A percentile compares a stretch with the other conserved stretches of the same genome.
These are phyloP conservation scores for Bombus difficillimus DNA, from an alignment of 1,140 invertebrate genomes.

Conservation along the genomic window DNA sequence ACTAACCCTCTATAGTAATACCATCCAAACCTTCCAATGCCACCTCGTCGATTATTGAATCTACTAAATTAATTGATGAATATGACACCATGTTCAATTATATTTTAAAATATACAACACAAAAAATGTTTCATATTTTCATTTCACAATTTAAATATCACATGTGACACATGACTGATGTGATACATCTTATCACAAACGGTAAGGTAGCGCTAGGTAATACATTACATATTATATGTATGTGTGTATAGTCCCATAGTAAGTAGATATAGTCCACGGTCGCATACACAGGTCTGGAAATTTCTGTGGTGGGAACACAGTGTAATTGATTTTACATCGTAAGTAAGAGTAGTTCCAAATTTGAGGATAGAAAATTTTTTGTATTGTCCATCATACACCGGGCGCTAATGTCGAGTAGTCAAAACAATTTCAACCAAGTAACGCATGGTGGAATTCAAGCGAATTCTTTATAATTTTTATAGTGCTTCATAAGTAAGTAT, in stretches of 20 bases:
- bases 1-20: conserved; percentile 87
- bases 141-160: background rate
- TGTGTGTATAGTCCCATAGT: background rate
- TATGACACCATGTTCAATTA: conserved; percentile 52
- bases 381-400: too few species aligned
- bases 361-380: too few species aligned
- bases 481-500: too few species aligned
- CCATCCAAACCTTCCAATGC: conserved; percentile 92
- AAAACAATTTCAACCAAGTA: too few species aligned
- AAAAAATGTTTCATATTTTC: background rate
- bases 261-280: too few species aligned
- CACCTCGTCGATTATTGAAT: conserved; percentile 87
- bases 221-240: background rate
- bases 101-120: background rate
- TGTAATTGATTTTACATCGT: too few species aligned
- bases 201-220: background rate
- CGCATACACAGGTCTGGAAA: too few species aligned
- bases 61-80: conserved; percentile 72
- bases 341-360: too few species aligned
- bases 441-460: too few species aligned
- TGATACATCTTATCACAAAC: background rate
- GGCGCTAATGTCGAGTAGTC: too few species aligned
- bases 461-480: too few species aligned
- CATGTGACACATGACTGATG: background rate
- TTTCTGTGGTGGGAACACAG: too few species aligned